Evolutionary conservation across 53 echinoderm and acorn worm genomes (phyloP), one percentile per base, ranked within the genome.

Genomic region (Mesocentrotus franciscanus): DNA sequence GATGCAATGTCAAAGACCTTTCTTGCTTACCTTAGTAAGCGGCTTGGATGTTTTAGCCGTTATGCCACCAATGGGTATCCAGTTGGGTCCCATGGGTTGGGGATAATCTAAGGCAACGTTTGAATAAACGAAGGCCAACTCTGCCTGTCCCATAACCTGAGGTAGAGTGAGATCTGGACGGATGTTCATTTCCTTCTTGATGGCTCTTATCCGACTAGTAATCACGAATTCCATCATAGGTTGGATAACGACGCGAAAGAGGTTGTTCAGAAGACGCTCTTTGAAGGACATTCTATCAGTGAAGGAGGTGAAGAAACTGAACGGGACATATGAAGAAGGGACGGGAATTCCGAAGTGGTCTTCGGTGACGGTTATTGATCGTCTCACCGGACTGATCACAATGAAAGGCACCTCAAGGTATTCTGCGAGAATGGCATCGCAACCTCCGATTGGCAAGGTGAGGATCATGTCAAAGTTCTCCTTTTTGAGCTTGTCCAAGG

Each of bases 291-390:
- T 97, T 56, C 34, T 57, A 66, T 97, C 96, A 8, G 96, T 95
- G 85, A 71, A 95, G 0, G 71, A 56, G 29, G 95, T 94, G 35
- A 84, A 83, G 24, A 94, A 34, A 22, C 94, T 94, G 85, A 95
- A 96, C 18, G 97, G 96, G 26, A 97, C 97, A 79, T 97, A 97
- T 1, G 97, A 95, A 10, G 96, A 92, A 1, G 97, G 97, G 76
- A 96, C 95, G 1, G 96, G 96, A 71, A 96, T 92, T 76, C 96
- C 96, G 85, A 95, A 95, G 27, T 81, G 68, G 8, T 94, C 94
- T 61, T 94, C 94, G 10, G 84, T 94, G 9, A 94, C 81, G 9
- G 84, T 61, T 14, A 94, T 8, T 9, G 61, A 79, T 34, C 94
- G 35, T 61, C 94, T 57, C 7, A 84, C 83, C 13, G 94, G 81